Evolutionary conservation across 2,797 vertebrate genomes (phyloP).

Genomic region (Phataginus tetradactyla): DNA sequence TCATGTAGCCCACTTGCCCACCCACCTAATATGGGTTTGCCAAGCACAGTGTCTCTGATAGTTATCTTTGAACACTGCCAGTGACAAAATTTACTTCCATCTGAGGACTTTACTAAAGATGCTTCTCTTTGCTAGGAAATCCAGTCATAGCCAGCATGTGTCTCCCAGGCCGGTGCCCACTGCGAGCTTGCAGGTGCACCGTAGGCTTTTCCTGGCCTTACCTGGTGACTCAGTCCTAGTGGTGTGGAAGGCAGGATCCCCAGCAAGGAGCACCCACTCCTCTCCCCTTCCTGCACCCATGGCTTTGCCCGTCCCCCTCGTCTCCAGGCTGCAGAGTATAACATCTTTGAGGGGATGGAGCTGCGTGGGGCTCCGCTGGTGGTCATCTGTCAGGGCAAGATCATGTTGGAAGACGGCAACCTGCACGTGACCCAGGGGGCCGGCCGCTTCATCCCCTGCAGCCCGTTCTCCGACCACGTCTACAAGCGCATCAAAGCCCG

Average conservation of each 20-base stretch:
- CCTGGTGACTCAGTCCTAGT: neutral
- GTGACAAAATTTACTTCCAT: neutral
- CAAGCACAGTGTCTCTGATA: neutral
- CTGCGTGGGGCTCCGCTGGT: constrained; percentile 93
- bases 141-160: neutral
- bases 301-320: accelerated
- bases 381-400: constrained; percentile 98
- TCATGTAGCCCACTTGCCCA: neutral
- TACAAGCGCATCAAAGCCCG: constrained; percentile 98
- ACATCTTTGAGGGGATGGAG: constrained; percentile 98
- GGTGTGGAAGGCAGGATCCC: neutral
- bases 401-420: constrained; percentile 95
- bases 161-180: neutral
- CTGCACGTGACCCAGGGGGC: constrained; percentile 93
- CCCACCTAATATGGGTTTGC: accelerated
- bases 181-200: too few relatives aligned
- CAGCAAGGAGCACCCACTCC: neutral
- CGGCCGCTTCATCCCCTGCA: constrained; percentile 95
- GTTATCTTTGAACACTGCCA: neutral
- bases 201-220: neutral
- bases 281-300: accelerated
- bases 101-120: neutral
- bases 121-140: neutral
- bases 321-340: constrained; percentile 94
- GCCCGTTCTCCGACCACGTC: constrained; percentile 95